Evolutionary conservation across 2,888 invertebrate genomes (phyloP).

Genomic region (Mylabris sibirica): DNA sequence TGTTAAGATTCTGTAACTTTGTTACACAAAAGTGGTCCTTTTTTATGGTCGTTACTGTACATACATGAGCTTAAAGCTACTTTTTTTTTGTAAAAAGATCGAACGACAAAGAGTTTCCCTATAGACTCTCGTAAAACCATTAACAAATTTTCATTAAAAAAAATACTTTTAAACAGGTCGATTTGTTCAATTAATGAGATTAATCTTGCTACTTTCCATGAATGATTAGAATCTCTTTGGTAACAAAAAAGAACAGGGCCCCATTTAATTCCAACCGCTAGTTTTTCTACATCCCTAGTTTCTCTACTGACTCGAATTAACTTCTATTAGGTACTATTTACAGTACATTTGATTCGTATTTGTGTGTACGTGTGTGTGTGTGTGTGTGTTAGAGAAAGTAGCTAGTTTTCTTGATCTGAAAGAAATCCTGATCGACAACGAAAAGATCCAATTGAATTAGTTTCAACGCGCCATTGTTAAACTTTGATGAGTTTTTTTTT

Average conservation of each 20-base stretch:
- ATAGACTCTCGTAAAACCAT: too few relatives aligned
- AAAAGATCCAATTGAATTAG: slow-evolving; percentile 13
- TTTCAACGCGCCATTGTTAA: slow-evolving; percentile 14
- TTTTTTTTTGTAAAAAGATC: neutral
- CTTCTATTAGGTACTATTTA: slow-evolving; percentile 8
- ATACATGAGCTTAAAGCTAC: too few relatives aligned
- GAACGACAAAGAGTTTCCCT: neutral
- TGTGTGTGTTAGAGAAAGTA: slow-evolving; percentile 4
- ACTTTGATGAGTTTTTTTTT: slow-evolving; percentile 16
- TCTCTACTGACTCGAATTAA: slow-evolving; percentile 10
- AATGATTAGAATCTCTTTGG: neutral
- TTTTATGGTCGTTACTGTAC: too few relatives aligned
- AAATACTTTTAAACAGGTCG: neutral
- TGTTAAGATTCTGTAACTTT: too few relatives aligned
- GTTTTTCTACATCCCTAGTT: slow-evolving; percentile 7
- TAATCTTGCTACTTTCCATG: neutral
- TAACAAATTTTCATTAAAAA: neutral
- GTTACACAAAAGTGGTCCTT: too few relatives aligned
- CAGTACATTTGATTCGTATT: neutral
- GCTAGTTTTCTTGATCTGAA: slow-evolving; percentile 11
- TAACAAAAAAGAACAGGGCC: neutral
- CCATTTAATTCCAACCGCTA: neutral
- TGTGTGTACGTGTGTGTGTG: too few relatives aligned
- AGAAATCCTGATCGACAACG: slow-evolving; percentile 6
- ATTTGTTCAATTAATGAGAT: neutral